Evolutionary conservation across 2,113 vertebrate genomes (phyloP).

Genomic region (Nothocercus julius): DNA sequence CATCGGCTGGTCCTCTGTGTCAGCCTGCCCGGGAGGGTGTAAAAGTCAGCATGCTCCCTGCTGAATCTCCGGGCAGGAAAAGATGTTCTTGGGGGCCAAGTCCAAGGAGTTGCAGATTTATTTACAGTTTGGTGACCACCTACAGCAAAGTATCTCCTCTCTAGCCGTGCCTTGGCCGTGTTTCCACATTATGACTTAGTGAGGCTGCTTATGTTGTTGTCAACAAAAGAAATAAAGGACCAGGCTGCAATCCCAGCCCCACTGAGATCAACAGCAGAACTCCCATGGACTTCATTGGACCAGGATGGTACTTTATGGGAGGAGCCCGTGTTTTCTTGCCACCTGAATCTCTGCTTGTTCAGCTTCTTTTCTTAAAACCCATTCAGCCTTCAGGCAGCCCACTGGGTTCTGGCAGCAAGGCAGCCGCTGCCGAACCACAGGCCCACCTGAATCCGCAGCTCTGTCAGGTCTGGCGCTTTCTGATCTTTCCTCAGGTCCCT

Average conservation of each 20-base stretch:
- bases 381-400: not conserved
- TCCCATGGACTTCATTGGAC: not conserved
- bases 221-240: not conserved
- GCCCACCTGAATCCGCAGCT: not conserved
- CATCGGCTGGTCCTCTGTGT: constrained; percentile 33
- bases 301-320: not conserved
- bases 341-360: not conserved
- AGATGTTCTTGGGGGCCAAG: not conserved
- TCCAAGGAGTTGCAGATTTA: constrained; percentile 42
- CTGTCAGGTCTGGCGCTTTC: not conserved
- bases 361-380: not conserved
- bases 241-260: not conserved
- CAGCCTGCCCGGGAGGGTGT: constrained; percentile 25
- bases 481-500: not conserved
- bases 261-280: not conserved
- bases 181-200: not conserved
- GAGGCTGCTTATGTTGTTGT: not conserved
- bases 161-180: not conserved
- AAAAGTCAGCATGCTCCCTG: constrained; percentile 7
- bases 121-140: constrained; percentile 49
- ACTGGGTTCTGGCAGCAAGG: not conserved
- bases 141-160: constrained; percentile 12
- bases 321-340: not conserved
- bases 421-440: not conserved
- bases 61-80: constrained; percentile 15